phyloP scores from a whole-genome alignment of 2,113 vertebrate species.

The Trichomycterus rosablanca region DNA sequence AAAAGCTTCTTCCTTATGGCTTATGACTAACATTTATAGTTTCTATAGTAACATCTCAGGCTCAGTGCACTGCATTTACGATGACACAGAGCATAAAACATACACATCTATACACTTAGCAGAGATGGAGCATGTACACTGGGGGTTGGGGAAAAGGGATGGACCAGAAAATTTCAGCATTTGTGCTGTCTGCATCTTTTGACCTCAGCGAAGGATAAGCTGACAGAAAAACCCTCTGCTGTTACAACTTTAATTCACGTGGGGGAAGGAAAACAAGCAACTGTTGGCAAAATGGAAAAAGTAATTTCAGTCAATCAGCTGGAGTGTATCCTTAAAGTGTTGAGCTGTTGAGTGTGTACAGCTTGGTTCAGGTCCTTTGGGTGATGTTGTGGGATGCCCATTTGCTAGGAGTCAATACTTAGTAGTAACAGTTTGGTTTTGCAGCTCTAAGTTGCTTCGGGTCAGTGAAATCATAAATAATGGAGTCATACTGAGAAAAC shows the following conservation, averaged over 20 bases:
- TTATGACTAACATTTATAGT: conserved; percentile 51
- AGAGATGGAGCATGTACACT: conserved; percentile 48
- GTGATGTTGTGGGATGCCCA: too few relatives aligned
- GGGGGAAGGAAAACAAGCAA: not conserved
- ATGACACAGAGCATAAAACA: conserved; percentile 54
- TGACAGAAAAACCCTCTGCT: conserved; percentile 3
- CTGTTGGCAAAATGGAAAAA: too few relatives aligned
- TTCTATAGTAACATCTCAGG: conserved; percentile 67
- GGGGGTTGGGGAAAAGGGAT: conserved; percentile 2
- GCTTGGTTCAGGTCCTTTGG: too few relatives aligned
- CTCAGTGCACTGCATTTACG: conserved; percentile 59
- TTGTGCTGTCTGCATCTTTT: not conserved
- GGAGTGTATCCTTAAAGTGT: too few relatives aligned
- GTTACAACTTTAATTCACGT: not conserved
- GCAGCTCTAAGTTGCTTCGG: too few relatives aligned
- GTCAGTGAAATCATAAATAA: too few relatives aligned
- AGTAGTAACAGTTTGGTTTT: too few relatives aligned
- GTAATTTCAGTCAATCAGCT: too few relatives aligned
- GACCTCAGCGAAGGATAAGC: conserved; percentile 1
- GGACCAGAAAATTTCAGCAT: not conserved
- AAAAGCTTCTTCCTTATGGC: conserved; percentile 18
- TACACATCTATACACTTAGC: conserved; percentile 49
- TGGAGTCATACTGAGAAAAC: too few relatives aligned
- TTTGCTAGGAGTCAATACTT: too few relatives aligned
- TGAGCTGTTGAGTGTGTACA: too few relatives aligned